Evolutionary conservation across 2,113 vertebrate genomes (phyloP).

Genomic region (Pituophis catenifer): DNA sequence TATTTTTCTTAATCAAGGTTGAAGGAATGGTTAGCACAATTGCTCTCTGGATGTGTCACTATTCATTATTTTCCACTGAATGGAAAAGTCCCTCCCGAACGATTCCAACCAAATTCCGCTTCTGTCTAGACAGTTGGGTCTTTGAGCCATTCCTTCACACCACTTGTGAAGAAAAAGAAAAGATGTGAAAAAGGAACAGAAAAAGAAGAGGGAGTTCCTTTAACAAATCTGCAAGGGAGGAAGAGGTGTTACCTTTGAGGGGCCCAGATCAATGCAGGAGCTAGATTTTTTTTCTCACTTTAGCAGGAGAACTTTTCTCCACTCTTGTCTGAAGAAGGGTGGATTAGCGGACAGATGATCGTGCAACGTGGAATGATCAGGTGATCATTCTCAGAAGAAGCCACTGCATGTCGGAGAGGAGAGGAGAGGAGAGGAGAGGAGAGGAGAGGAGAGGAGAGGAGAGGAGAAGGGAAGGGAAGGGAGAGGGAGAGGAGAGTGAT

Average conservation of each 20-base stretch:
- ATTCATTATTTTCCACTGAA: not conserved
- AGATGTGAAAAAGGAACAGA: not conserved
- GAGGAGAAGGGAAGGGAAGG: too few relatives aligned
- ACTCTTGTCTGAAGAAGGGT: not conserved
- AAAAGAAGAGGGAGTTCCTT: not conserved
- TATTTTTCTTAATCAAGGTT: not conserved
- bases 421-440: not conserved
- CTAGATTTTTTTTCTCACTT: not conserved
- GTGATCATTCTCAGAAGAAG: not conserved
- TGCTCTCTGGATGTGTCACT: not conserved
- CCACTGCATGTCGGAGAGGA: not conserved
- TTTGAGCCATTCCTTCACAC: not conserved
- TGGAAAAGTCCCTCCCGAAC: not conserved
- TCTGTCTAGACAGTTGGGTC: not conserved
- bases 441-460: not conserved
- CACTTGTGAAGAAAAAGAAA: not conserved
- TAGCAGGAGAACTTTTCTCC: not conserved
- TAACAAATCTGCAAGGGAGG: not conserved
- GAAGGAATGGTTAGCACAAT: not conserved
- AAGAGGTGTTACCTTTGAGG: not conserved
- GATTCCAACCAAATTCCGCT: not conserved
- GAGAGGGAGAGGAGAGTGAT: too few relatives aligned
- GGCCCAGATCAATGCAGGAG: not conserved
- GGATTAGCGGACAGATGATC: not conserved
- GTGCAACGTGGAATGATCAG: not conserved